Percentiles rank a stretch among this genome's conserved stretches.
Conservation (phyloP, 2,797 vertebrate genomes). For the Hypotaenidia okinawae region DNA sequence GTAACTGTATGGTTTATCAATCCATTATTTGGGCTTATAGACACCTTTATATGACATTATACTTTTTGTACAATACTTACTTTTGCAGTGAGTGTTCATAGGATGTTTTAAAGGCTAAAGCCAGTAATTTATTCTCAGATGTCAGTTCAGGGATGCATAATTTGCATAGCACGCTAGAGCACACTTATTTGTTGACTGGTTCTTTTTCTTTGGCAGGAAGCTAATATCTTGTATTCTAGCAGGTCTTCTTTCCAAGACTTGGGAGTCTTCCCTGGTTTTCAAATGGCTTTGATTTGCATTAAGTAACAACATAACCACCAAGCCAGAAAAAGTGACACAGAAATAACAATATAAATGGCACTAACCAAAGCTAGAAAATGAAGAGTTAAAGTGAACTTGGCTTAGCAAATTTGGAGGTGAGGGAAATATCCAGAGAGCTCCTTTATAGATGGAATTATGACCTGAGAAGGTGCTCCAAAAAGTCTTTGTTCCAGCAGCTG, state of each 20-base stretch:
- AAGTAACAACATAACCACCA: background rate
- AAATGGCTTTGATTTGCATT: conserved; percentile 28
- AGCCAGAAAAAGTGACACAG: background rate
- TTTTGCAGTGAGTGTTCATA: background rate
- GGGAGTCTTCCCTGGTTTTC: background rate
- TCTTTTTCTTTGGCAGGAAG: conserved; percentile 16
- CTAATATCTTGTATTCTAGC: background rate
- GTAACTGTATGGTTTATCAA: background rate
- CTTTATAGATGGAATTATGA: background rate
- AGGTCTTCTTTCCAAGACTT: background rate
- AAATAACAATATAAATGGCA: background rate
- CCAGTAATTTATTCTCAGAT: conserved; percentile 1
- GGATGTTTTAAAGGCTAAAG: background rate
- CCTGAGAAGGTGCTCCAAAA: background rate
- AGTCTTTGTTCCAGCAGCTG: background rate
- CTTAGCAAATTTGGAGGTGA: background rate
- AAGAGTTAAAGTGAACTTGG: background rate
- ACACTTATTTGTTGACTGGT: background rate
- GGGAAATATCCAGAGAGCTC: background rate
- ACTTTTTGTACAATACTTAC: background rate
- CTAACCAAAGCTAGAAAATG: background rate
- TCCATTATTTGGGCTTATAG: background rate
- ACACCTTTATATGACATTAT: background rate
- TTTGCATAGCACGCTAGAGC: background rate
- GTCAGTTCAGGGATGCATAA: background rate